These are phyloP conservation scores for Geopemphigus sp. DNA, from an alignment of 1,140 invertebrate genomes.

Conservation along the genomic window DNA sequence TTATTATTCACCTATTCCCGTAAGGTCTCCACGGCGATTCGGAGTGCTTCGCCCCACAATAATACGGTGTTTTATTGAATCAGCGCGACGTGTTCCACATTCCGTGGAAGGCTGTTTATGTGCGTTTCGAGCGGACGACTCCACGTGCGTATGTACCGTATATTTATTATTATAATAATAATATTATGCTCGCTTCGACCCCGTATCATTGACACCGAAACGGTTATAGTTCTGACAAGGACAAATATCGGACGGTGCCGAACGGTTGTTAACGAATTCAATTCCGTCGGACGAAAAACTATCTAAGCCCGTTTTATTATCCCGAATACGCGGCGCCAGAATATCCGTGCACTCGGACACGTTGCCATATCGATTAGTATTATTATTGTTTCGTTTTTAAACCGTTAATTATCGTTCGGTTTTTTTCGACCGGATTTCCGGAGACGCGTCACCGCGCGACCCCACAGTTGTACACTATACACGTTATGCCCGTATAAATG, in stretches of 20 bases:
- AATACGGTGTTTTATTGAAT: too few relatives aligned
- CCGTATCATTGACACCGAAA: not conserved
- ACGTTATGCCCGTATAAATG: not conserved
- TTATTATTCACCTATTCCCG: too few relatives aligned
- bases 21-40: not conserved
- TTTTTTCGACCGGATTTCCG: conserved; percentile 30
- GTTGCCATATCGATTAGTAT: not conserved
- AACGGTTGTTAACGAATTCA: not conserved
- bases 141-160: not conserved
- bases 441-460: not conserved
- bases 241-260: not conserved
- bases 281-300: not conserved
- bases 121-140: too few relatives aligned
- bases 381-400: not conserved
- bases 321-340: not conserved
- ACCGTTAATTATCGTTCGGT: conserved; percentile 3
- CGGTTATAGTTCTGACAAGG: not conserved
- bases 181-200: not conserved
- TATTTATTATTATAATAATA: too few relatives aligned
- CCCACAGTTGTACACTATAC: not conserved
- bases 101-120: not conserved
- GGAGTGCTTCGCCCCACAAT: too few relatives aligned
- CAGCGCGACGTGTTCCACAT: not conserved
- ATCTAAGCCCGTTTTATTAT: not conserved
- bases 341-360: not conserved